phyloP scores from a whole-genome alignment of 2,888 invertebrate genomes.

The Vanessa cardui region DNA sequence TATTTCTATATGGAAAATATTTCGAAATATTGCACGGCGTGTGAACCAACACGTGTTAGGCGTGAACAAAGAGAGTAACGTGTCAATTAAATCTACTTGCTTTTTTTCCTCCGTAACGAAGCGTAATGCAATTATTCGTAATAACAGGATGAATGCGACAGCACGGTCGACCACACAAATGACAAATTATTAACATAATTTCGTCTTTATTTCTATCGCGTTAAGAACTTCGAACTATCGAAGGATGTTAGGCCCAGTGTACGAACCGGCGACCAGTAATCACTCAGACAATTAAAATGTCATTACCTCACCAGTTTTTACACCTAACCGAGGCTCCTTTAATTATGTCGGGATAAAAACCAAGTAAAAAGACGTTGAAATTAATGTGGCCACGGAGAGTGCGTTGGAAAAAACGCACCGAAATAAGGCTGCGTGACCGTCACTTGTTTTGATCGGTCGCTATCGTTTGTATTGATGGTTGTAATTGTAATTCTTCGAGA shows the following conservation, averaged over 20 bases:
- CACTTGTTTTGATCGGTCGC: slow-evolving; percentile 27
- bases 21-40: slow-evolving; percentile 47
- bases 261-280: slow-evolving; percentile 66
- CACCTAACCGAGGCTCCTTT: slow-evolving; percentile 72
- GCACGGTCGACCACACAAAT: slow-evolving; percentile 43
- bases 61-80: slow-evolving; percentile 76
- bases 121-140: slow-evolving; percentile 82
- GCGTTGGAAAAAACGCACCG: slow-evolving; percentile 43
- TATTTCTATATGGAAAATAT: slow-evolving; percentile 24
- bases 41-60: slow-evolving; percentile 71
- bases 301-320: slow-evolving; percentile 77
- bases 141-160: slow-evolving; percentile 81
- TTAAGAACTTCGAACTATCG: slow-evolving; percentile 32
- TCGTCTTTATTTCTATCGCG: slow-evolving; percentile 28
- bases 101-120: slow-evolving; percentile 78
- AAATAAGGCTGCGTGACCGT: slow-evolving; percentile 45
- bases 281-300: slow-evolving; percentile 80
- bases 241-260: slow-evolving; percentile 33
- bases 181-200: slow-evolving; percentile 14
- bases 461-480: slow-evolving; percentile 10
- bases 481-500: slow-evolving; percentile 5
- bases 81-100: slow-evolving; percentile 79
- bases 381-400: slow-evolving; percentile 44
- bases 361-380: slow-evolving; percentile 53
- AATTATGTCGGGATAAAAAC: slow-evolving; percentile 68